Conservation (phyloP, 2,797 vertebrate species). For the Notolabrus celidotus region DNA sequence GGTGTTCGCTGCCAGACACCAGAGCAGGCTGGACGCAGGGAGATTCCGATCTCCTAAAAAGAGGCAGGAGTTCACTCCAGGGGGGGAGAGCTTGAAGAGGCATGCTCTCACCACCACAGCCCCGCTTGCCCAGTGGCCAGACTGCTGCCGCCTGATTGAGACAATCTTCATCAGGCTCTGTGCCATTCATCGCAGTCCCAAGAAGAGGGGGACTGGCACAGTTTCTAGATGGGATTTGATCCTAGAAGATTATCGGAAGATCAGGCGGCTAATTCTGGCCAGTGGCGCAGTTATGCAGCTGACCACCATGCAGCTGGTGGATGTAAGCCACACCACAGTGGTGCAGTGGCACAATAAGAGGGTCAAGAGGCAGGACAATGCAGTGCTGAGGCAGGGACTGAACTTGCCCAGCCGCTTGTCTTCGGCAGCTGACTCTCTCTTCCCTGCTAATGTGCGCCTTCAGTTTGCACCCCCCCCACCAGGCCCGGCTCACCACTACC, state of each 20-base stretch:
- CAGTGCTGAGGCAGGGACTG: neutral
- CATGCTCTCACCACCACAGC: conserved; percentile 4
- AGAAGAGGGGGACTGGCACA: neutral
- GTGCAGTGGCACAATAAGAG: neutral
- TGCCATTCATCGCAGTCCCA: neutral
- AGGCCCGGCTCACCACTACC: neutral
- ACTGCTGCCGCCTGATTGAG: neutral
- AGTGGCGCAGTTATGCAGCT: neutral
- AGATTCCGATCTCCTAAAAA: neutral
- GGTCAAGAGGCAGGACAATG: neutral
- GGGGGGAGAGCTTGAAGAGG: neutral
- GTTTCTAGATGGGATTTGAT: neutral
- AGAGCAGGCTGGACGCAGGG: neutral
- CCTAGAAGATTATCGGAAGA: neutral
- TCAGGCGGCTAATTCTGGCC: neutral
- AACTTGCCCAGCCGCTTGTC: neutral
- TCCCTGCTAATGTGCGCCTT: neutral
- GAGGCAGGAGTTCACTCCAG: neutral
- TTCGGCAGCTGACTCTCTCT: neutral
- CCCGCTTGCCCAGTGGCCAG: no score
- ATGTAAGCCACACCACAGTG: neutral
- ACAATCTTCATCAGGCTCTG: neutral
- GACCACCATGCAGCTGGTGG: neutral
- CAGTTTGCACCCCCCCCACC: neutral
- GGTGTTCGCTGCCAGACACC: neutral